Evolutionary conservation across 2,888 invertebrate species (phyloP).

Genomic region (Ormyrus labotus): DNA sequence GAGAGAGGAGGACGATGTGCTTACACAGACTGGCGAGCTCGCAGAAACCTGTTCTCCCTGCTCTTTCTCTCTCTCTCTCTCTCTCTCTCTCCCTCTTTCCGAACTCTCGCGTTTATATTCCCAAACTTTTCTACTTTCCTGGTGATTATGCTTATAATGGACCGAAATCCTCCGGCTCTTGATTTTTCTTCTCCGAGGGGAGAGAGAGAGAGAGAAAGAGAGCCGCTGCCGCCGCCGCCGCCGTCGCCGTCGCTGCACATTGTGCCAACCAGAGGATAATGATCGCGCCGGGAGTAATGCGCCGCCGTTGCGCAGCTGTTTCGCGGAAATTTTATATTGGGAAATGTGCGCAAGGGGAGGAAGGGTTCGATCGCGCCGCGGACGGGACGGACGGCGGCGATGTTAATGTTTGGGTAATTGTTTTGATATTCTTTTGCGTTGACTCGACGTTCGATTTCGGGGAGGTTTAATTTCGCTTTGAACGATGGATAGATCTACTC

Average conservation of each 20-base stretch:
- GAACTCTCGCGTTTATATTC: neutral
- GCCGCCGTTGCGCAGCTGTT: neutral
- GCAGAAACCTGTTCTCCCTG: slow-evolving; percentile 73
- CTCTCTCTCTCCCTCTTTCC: neutral
- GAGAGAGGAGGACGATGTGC: slow-evolving; percentile 57
- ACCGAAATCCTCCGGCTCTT: slow-evolving; percentile 6
- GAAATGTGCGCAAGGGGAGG: neutral
- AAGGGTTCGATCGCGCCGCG: no score
- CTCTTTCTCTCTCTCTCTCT: slow-evolving; percentile 39
- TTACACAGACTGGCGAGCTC: slow-evolving; percentile 57
- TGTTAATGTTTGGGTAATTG: no score
- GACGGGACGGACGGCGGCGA: no score
- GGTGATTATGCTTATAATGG: slow-evolving; percentile 60
- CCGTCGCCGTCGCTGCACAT: no score
- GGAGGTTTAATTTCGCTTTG: no score
- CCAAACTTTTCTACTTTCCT: slow-evolving; percentile 69
- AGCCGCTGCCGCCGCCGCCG: no score
- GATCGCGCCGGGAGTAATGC: no score
- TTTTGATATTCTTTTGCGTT: no score
- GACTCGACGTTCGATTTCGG: no score
- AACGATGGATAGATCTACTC: no score
- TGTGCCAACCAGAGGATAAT: no score
- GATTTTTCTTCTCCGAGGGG: neutral
- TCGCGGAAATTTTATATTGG: neutral
- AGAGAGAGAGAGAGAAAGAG: no score